These are phyloP conservation scores for Scomber japonicus DNA, from an alignment of 2,113 vertebrate genomes.

Conservation along the genomic window DNA sequence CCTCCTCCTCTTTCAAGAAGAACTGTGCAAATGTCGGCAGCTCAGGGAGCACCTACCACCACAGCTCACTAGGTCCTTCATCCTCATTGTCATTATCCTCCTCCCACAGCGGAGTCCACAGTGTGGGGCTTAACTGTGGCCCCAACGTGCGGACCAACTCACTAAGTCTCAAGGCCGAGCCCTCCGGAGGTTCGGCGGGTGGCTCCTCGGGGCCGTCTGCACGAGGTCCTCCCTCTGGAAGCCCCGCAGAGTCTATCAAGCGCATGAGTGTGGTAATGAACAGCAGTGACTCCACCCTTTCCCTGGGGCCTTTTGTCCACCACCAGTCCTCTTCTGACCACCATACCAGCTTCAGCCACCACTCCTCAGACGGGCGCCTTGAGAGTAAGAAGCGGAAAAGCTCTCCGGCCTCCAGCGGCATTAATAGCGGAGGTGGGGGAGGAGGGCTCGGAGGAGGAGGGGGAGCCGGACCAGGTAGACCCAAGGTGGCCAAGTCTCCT, in stretches of 20 bases:
- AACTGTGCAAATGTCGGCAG: constrained; percentile 92
- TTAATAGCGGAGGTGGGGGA: constrained; percentile 83
- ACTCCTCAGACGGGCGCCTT: constrained; percentile 90
- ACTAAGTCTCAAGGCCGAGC: constrained; percentile 91
- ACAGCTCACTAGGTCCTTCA: constrained; percentile 84
- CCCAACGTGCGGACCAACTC: constrained; percentile 89
- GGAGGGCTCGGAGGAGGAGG: constrained; percentile 63
- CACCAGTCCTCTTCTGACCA: constrained; percentile 86
- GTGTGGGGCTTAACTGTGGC: constrained; percentile 90
- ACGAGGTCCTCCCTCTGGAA: constrained; percentile 89
- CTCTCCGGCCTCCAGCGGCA: constrained; percentile 87
- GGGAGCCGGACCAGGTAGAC: constrained; percentile 83
- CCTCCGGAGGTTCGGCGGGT: constrained; percentile 85
- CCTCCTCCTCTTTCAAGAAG: constrained; percentile 91
- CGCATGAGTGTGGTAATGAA: constrained; percentile 99
- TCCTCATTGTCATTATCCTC: constrained; percentile 82
- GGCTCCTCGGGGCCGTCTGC: constrained; percentile 87
- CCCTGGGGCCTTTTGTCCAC: constrained; percentile 95
- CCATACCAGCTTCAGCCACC: constrained; percentile 89
- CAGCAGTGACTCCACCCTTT: constrained; percentile 96
- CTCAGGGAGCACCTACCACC: constrained; percentile 91
- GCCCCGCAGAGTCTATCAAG: constrained; percentile 95
- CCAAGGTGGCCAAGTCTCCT: constrained; percentile 94
- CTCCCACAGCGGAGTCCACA: constrained; percentile 88
- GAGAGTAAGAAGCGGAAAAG: constrained; percentile 96